These are phyloP conservation scores for Rissa tridactyla DNA, from an alignment of 2,113 vertebrate species.

Conservation along the genomic window DNA sequence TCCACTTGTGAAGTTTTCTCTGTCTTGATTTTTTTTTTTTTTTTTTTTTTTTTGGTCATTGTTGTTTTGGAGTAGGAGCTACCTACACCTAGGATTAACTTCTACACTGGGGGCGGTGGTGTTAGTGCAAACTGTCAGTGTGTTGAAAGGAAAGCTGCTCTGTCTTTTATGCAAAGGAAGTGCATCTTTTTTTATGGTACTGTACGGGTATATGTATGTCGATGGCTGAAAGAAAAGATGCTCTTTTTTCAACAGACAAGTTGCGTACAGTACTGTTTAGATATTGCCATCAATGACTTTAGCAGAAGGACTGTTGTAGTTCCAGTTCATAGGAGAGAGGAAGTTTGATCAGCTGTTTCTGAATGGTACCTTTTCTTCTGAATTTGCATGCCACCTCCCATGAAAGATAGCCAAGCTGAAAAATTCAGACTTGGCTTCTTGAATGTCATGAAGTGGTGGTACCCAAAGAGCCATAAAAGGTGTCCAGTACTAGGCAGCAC, in stretches of 20 bases:
- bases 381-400: background rate
- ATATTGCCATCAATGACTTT: background rate
- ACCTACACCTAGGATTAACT: background rate
- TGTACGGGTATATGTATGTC: background rate
- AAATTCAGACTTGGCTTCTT: background rate
- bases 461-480: background rate
- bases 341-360: background rate
- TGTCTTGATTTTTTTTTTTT: background rate
- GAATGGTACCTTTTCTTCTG: background rate
- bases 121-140: background rate
- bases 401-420: background rate
- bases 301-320: background rate
- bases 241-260: background rate
- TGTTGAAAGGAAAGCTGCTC: background rate
- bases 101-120: background rate
- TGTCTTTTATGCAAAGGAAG: background rate
- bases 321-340: background rate
- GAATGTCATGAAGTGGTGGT: background rate
- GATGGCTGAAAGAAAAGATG: background rate
- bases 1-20: background rate
- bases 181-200: background rate
- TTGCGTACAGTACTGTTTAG: background rate
- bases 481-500: background rate
- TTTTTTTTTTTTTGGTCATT: background rate
- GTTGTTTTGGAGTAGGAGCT: background rate